Evolutionary conservation across 2,888 invertebrate species (phyloP).

Genomic region (Amphipyra tragopoginis): DNA sequence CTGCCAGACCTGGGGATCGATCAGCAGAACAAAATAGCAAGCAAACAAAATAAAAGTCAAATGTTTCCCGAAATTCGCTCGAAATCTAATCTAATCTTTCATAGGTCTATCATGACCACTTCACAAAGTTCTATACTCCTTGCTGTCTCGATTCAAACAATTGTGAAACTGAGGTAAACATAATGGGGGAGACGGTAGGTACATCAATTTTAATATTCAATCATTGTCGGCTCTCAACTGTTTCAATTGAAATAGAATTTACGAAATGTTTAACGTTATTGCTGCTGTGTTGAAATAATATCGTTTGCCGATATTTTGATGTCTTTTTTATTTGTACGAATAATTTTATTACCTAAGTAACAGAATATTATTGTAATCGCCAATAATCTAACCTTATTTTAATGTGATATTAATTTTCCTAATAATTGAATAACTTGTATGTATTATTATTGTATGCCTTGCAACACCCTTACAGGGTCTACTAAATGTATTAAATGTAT

Average conservation of each 20-base stretch:
- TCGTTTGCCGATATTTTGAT: not conserved
- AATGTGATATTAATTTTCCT: too few species aligned
- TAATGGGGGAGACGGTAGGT: conserved; percentile 12
- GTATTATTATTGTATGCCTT: too few species aligned
- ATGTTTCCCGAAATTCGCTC: not conserved
- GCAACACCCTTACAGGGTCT: too few species aligned
- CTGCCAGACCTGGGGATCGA: too few species aligned
- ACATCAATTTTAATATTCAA: conserved; percentile 33
- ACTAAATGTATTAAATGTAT: too few species aligned
- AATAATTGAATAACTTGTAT: too few species aligned
- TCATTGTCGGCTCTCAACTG: conserved; percentile 1
- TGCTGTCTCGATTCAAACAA: conserved; percentile 31
- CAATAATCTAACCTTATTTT: too few species aligned
- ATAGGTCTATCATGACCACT: conserved; percentile 16
- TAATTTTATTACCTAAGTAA: too few species aligned
- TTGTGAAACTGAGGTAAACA: conserved; percentile 32
- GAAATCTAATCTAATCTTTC: conserved; percentile 10
- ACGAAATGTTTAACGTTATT: not conserved
- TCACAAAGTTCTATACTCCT: conserved; percentile 37
- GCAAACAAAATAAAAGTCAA: too few species aligned
- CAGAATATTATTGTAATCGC: too few species aligned
- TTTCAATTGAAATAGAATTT: conserved; percentile 8
- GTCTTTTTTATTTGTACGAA: too few species aligned
- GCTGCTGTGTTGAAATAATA: not conserved
- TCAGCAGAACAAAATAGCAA: too few species aligned